Evolutionary conservation across 2,888 invertebrate species (phyloP).

Genomic region (Cephus nigrinus): DNA sequence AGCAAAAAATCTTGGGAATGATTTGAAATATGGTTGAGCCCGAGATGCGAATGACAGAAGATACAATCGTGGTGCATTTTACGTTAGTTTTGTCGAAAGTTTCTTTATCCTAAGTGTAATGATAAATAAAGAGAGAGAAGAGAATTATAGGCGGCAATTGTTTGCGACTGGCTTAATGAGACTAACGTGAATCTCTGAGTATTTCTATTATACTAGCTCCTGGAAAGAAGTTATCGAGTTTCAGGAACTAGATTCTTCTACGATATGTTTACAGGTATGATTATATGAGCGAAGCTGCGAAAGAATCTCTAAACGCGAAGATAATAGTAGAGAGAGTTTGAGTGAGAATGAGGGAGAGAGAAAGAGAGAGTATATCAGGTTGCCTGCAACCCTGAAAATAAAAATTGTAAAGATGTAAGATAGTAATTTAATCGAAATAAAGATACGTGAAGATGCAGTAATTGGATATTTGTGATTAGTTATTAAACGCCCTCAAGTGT

Average conservation of each 20-base stretch:
- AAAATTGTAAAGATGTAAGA: slow-evolving; percentile 3
- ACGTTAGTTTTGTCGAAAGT: neutral
- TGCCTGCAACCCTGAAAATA: neutral
- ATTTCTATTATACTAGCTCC: neutral
- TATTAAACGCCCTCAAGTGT: neutral
- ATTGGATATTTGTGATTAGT: neutral
- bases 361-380: neutral
- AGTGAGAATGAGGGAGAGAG: no score
- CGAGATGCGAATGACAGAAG: neutral
- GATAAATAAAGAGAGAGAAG: neutral
- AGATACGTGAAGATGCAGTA: neutral
- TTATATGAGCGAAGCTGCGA: neutral
- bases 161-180: neutral
- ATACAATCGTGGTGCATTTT: neutral
- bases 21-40: neutral
- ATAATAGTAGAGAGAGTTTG: neutral
- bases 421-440: slow-evolving; percentile 7
- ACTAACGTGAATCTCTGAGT: neutral
- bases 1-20: neutral
- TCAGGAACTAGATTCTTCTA: neutral
- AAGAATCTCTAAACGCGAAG: neutral
- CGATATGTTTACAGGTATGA: neutral
- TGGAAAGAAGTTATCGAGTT: neutral
- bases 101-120: neutral
- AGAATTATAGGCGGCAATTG: neutral